phyloP scores from a whole-genome alignment of 2,888 invertebrate species.

The Lagria hirta region DNA sequence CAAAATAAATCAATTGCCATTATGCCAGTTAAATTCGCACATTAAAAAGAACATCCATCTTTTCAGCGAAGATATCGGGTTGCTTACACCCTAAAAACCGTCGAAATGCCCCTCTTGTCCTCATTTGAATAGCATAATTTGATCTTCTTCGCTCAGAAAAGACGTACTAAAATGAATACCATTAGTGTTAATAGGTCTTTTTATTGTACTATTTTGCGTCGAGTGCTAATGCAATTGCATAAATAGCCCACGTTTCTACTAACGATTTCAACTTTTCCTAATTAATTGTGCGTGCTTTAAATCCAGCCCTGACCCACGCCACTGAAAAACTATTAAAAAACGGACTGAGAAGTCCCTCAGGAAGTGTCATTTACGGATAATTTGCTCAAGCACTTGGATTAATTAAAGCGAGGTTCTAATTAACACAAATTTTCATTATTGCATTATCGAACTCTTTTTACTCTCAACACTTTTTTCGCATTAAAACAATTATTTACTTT shows the following conservation, averaged over 20 bases:
- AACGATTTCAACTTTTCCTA: slow-evolving; percentile 29
- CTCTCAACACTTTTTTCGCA: slow-evolving; percentile 4
- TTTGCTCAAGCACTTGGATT: slow-evolving; percentile 26
- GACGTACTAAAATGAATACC: slow-evolving; percentile 27
- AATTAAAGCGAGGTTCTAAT: slow-evolving; percentile 24
- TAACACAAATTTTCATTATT: slow-evolving; percentile 27
- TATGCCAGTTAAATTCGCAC: slow-evolving; percentile 24
- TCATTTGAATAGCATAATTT: slow-evolving; percentile 33
- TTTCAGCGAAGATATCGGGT: slow-evolving; percentile 18
- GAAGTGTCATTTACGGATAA: slow-evolving; percentile 27
- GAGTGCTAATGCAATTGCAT: slow-evolving; percentile 22
- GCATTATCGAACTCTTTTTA: slow-evolving; percentile 18
- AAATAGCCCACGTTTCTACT: slow-evolving; percentile 18
- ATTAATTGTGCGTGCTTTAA: slow-evolving; percentile 17
- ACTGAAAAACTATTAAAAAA: neutral
- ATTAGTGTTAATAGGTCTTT: slow-evolving; percentile 28
- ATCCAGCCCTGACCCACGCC: neutral
- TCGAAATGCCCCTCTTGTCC: slow-evolving; percentile 23
- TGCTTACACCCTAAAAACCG: slow-evolving; percentile 18
- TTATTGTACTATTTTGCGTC: slow-evolving; percentile 23
- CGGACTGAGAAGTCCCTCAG: slow-evolving; percentile 11
- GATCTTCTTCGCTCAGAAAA: slow-evolving; percentile 27
- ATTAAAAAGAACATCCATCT: slow-evolving; percentile 27
- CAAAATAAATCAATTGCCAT: slow-evolving; percentile 27
- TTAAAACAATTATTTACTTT: slow-evolving; percentile 6